These are phyloP conservation scores for Myotis findleyi DNA, from an alignment of 2,797 vertebrate genomes.

Conservation along the genomic window DNA sequence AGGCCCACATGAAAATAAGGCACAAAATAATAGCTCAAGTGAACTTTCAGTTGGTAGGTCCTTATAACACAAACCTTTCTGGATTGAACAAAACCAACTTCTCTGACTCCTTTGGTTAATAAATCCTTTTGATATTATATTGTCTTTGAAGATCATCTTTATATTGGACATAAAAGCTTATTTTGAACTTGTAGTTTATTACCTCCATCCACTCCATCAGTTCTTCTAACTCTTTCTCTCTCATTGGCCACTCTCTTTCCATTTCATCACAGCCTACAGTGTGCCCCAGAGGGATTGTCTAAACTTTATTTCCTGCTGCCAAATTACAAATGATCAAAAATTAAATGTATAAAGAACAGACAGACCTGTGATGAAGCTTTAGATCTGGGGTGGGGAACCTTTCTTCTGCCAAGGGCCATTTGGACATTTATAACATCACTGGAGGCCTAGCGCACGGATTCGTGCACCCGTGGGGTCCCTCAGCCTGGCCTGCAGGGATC, in stretches of 20 bases:
- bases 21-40: conserved; percentile 26
- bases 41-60: neutral
- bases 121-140: neutral
- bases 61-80: neutral
- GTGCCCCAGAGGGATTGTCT: neutral
- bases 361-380: neutral
- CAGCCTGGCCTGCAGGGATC: too few species aligned
- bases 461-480: too few species aligned
- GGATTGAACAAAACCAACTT: neutral
- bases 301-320: neutral
- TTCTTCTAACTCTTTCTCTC: neutral
- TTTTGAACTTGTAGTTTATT: neutral
- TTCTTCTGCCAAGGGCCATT: too few species aligned
- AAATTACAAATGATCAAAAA: conserved; percentile 9
- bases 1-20: neutral
- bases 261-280: neutral
- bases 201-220: neutral
- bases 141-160: neutral
- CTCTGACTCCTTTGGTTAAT: neutral
- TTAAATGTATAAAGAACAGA: neutral
- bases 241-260: neutral
- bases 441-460: too few species aligned
- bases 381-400: too few species aligned
- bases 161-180: neutral
- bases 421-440: too few species aligned